Base-by-base conservation (phyloP, 2,888 invertebrate genomes). In the Catotricha subobsoleta region DNA sequence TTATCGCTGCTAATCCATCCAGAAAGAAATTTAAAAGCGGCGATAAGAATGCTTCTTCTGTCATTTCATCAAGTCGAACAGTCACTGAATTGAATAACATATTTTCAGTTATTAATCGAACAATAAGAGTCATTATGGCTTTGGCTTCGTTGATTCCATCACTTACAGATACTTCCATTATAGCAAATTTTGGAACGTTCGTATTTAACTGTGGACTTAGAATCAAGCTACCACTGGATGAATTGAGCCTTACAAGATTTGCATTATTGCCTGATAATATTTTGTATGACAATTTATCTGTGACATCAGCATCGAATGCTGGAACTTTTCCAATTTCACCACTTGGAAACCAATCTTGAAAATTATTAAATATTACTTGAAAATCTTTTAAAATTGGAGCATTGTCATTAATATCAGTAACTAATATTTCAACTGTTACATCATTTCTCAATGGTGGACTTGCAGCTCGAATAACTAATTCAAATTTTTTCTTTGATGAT, bases 51-150 rank as follows among this genome's bases (percentile, higher is more conserved):
- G 83, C 82, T 50, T 88, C 83, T 38, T 84, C 82, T 0, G 88
- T 90, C 86, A 94, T 91, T 52, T 90, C 87, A 56, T 86, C 83
- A 15, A 95, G 64, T 2, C 92, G 72, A 1, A 97, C 82, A 0
- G 94, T 94, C 30, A 95, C 88, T 0, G 92, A 91, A 60, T 90
- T 91, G 54, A 80, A 78, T 2, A 95, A 66, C 88, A 95, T 94
- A 50, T 90, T 83, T 55, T 90, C 87, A 0, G 92, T 92, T 44
- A 97, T 86, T 21, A 94, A 68, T 1, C 90, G 72, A 1, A 94
- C 92, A 1, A 80, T 77, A 0, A 95, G 69, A 45, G 82, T 83
- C 83, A 94, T 92, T 50, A 86, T 78, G 0, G 94, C 88, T 59
- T 84, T 86, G 0, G 86, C 81, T 60, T 88, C 90, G 61, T 95